phyloP scores from a whole-genome alignment of 1,140 invertebrate species.

The Rhizoglyphus robini region DNA sequence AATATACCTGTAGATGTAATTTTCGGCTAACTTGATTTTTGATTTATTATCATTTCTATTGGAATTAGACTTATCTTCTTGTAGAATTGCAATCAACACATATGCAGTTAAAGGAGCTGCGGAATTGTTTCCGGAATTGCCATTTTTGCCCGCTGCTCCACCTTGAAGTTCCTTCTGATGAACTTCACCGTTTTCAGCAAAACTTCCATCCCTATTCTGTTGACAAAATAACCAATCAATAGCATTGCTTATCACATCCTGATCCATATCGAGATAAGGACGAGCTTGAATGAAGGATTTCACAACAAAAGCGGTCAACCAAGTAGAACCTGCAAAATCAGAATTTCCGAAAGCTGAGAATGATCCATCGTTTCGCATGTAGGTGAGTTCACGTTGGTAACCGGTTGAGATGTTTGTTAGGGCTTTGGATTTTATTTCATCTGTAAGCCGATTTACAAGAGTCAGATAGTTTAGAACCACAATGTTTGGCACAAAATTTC shows the following conservation, averaged over 20 bases:
- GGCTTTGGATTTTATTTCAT: constrained; percentile 53
- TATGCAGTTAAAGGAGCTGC: constrained; percentile 61
- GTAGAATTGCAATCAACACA: constrained; percentile 63
- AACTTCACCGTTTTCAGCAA: too few relatives aligned
- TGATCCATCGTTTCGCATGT: too few relatives aligned
- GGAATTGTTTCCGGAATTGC: not conserved
- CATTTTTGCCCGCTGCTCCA: not conserved
- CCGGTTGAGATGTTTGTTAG: constrained; percentile 62
- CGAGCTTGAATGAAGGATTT: too few relatives aligned
- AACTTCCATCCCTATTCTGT: constrained; percentile 65
- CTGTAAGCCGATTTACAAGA: constrained; percentile 43
- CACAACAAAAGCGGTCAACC: constrained; percentile 87
- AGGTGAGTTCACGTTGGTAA: too few relatives aligned
- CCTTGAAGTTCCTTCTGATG: constrained; percentile 66
- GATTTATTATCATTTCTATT: constrained; percentile 45
- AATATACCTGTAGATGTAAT: constrained; percentile 61
- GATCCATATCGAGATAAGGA: too few relatives aligned
- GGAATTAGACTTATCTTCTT: constrained; percentile 39
- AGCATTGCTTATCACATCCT: constrained; percentile 50
- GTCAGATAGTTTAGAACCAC: constrained; percentile 62
- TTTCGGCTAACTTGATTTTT: constrained; percentile 40
- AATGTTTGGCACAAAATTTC: too few relatives aligned
- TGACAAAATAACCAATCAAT: constrained; percentile 60
- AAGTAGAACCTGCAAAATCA: constrained; percentile 73
- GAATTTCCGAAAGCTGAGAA: too few relatives aligned